These are phyloP conservation scores for Cyrtorhinus lividipennis DNA, from an alignment of 1,140 invertebrate species.

Conservation along the genomic window DNA sequence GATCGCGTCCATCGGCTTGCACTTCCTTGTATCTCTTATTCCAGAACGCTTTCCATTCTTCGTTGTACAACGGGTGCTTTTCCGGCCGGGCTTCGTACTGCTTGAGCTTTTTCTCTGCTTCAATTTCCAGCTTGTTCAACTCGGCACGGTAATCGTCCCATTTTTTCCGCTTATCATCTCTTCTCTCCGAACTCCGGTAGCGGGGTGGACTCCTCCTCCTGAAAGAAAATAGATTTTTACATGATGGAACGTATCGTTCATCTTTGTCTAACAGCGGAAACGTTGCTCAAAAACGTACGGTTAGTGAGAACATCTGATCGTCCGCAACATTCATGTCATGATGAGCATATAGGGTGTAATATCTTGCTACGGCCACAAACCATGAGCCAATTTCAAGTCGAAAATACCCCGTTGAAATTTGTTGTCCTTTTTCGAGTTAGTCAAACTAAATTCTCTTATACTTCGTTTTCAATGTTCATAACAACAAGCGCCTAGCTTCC, in stretches of 20 bases:
- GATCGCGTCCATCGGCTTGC: conserved; percentile 39
- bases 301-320: too few relatives aligned
- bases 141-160: conserved; percentile 15
- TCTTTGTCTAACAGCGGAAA: too few relatives aligned
- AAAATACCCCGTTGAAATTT: too few relatives aligned
- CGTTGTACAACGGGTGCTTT: conserved; percentile 67
- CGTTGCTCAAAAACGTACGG: too few relatives aligned
- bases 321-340: too few relatives aligned
- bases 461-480: too few relatives aligned
- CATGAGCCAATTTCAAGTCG: too few relatives aligned
- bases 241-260: background rate
- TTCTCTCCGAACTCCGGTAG: background rate
- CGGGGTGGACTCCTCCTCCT: conserved; percentile 4
- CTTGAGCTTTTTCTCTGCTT: conserved; percentile 41
- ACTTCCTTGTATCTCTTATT: conserved; percentile 65
- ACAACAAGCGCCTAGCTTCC: too few relatives aligned
- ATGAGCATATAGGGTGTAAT: too few relatives aligned
- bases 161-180: background rate
- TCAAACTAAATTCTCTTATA: too few relatives aligned
- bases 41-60: conserved; percentile 79
- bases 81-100: conserved; percentile 69
- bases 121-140: conserved; percentile 32
- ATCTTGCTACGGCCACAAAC: too few relatives aligned
- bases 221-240: background rate
- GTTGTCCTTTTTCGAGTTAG: too few relatives aligned